Evolutionary conservation across 2,888 invertebrate species (phyloP).

Genomic region (Metacarcinus magister): DNA sequence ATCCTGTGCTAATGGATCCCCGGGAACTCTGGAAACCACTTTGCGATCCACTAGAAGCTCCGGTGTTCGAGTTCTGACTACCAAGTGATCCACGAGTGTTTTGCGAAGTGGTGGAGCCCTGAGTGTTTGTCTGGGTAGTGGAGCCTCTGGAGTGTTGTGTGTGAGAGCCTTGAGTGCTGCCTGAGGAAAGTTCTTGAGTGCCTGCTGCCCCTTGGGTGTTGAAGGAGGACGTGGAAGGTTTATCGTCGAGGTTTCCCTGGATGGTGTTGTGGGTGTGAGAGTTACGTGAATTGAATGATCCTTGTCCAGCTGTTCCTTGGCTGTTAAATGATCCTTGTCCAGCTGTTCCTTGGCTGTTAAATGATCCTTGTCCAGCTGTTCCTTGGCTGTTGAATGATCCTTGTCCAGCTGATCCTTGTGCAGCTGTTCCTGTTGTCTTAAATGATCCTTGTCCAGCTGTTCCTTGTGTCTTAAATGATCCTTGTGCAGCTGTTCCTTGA

Average conservation of each 20-base stretch:
- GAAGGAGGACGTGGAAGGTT: neutral
- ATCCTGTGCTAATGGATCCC: neutral
- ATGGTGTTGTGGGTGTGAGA: neutral
- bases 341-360: neutral
- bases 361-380: neutral
- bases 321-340: neutral
- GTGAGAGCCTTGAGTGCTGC: neutral
- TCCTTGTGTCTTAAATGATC: constrained; percentile 9
- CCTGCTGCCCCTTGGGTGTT: neutral
- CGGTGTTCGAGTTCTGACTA: neutral
- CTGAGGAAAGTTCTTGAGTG: neutral
- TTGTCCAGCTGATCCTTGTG: neutral
- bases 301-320: neutral
- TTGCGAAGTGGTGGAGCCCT: neutral
- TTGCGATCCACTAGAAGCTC: neutral
- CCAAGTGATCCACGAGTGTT: neutral
- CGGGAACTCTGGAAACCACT: constrained; percentile 14
- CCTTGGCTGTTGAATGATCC: constrained; percentile 35
- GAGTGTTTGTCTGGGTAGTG: neutral
- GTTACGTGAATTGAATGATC: neutral
- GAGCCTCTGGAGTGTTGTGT: constrained; percentile 26
- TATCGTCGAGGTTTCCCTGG: neutral
- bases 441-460: neutral
- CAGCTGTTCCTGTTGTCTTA: neutral
- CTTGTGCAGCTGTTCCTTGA: neutral